Evolutionary conservation across 1,140 invertebrate genomes (phyloP), one percentile per base, ranked within the genome.

Genomic region (Ceratina japonica): DNA sequence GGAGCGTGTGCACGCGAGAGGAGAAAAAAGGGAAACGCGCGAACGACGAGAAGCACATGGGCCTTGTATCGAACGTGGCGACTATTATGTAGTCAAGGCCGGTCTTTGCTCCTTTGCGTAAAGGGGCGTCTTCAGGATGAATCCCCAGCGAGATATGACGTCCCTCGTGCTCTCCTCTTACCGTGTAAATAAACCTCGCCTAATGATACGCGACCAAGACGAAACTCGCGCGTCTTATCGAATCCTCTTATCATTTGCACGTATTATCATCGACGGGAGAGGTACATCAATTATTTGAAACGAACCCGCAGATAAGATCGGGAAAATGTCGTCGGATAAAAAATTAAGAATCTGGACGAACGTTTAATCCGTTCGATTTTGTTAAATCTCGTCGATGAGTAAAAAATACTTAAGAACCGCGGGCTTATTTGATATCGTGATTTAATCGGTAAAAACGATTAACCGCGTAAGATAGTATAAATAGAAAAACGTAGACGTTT

Each of bases 11-110:
- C 37, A 54, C 16, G 63, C 31, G 54, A 54, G 56, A 63, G 71
- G 27, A 27, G 22, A 80, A 59, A 59, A 37, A 77, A 51, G 71
- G 81, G 81, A 59, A 85, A 72, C 66, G 64, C 68, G 63, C 59
- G 64, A 72, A 65, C 59, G 69, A 80, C 75, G 71, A 63, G 79
- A 84, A 83, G 75, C 87, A 88, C 87, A 59, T 59, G 93, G 86
- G 92, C 75, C 79, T 75, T 88, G 88, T 73, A 93, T 92, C 76
- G 91, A 91, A 77, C 85, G 86, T 83, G 83, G 68, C 81, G 72
- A 87, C 81, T 85, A 85, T 80, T 84, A 85, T 54, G 79, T 87
- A 86, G 90, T 93, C 93, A 90, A 93, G 92, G 68, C 91, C 87
- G 78, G 93, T 93, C 75, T 91, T 93, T 89, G 86, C 91, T 86